These are phyloP conservation scores for Simalia tracyae DNA, from an alignment of 2,797 vertebrate genomes.

Conservation along the genomic window DNA sequence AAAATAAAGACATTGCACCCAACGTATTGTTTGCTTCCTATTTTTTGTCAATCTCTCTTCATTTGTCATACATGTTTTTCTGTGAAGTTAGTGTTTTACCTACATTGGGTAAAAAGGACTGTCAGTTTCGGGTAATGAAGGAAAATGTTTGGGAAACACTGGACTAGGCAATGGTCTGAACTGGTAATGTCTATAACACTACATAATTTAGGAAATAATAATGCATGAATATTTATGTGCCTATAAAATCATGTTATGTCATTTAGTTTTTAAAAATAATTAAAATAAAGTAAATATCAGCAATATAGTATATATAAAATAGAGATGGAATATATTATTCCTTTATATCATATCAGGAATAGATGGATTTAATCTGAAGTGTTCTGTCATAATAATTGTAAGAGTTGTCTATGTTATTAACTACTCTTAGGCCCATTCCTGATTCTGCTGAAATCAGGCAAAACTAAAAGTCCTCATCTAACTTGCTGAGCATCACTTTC, in stretches of 20 bases:
- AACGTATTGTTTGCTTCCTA: too few species aligned
- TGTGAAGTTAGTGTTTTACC: too few species aligned
- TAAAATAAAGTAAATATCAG: not conserved
- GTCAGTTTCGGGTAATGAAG: too few species aligned
- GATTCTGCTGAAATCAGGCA: not conserved
- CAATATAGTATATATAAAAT: not conserved
- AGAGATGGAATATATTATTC: not conserved
- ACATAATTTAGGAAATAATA: not conserved
- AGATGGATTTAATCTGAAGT: not conserved
- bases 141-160: too few species aligned
- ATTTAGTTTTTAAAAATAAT: not conserved
- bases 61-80: too few species aligned
- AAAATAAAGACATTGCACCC: too few species aligned
- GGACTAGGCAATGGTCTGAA: not conserved
- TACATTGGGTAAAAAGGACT: too few species aligned
- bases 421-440: not conserved
- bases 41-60: too few species aligned
- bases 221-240: not conserved
- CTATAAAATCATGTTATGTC: not conserved
- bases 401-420: not conserved
- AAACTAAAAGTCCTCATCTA: not conserved
- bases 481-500: not conserved
- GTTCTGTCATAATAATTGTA: not conserved
- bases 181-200: not conserved
- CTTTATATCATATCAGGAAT: not conserved